A percentile compares a stretch with the other conserved stretches of the same genome.
Conservation (phyloP, 2,797 vertebrate species). For the Sebastes nivosus region DNA sequence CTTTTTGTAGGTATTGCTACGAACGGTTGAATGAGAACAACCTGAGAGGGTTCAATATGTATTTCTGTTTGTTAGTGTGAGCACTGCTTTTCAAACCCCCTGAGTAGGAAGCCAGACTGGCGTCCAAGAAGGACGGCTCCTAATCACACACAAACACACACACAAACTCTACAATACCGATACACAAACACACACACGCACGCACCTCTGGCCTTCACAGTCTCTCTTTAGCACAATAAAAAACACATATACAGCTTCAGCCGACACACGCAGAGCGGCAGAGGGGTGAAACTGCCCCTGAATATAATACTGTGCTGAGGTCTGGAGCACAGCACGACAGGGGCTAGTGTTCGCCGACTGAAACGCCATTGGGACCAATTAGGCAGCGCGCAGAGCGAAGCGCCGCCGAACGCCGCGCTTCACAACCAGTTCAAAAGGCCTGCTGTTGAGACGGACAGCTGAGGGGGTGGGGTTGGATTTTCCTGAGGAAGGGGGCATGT, state of each 20-base stretch:
- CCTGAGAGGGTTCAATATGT: not conserved
- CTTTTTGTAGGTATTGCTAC: not conserved
- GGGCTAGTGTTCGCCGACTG: slow-evolving; percentile 49
- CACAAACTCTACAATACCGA: not conserved
- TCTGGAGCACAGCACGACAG: slow-evolving; percentile 53
- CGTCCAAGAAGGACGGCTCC: slow-evolving; percentile 10
- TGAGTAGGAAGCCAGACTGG: not conserved
- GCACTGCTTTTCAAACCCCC: not conserved
- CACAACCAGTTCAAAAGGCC: slow-evolving; percentile 69
- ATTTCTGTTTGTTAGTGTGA: not conserved
- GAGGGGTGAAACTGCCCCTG: slow-evolving; percentile 39
- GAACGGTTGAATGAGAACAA: not conserved
- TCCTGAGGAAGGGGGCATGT: slow-evolving; percentile 32
- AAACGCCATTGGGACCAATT: slow-evolving; percentile 78
- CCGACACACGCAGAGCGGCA: slow-evolving; percentile 16
- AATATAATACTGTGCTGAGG: slow-evolving; percentile 42
- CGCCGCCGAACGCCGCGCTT: slow-evolving; percentile 38
- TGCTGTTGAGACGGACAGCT: slow-evolving; percentile 59
- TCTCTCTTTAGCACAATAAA: slow-evolving; percentile 25
- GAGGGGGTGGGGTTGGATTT: slow-evolving; percentile 51
- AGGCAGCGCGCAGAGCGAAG: slow-evolving; percentile 58
- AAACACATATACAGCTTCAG: slow-evolving; percentile 20
- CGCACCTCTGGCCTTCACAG: not conserved
- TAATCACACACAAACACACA: not conserved
- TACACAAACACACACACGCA: slow-evolving; percentile 23